phyloP scores from a whole-genome alignment of 2,888 invertebrate species.

The Hoplodrina ambigua region DNA sequence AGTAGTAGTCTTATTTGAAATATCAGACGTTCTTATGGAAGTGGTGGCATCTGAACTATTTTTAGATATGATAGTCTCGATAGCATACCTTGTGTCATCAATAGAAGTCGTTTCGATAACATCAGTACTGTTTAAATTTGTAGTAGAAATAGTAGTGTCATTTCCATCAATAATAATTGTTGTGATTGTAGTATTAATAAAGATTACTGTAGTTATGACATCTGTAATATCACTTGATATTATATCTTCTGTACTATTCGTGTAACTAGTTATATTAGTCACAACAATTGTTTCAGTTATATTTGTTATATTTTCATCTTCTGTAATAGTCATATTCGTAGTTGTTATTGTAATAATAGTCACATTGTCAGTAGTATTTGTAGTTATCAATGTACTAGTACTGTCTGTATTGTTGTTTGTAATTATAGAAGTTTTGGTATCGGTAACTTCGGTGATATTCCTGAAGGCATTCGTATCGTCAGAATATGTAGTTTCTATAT shows the following conservation, averaged over 20 bases:
- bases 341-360: slow-evolving; percentile 48
- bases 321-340: slow-evolving; percentile 48
- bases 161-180: slow-evolving; percentile 47
- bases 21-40: slow-evolving; percentile 13
- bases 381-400: slow-evolving; percentile 23
- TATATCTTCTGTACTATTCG: slow-evolving; percentile 43
- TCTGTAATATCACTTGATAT: slow-evolving; percentile 40
- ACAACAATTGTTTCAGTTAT: slow-evolving; percentile 50
- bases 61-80: slow-evolving; percentile 8
- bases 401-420: slow-evolving; percentile 43
- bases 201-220: slow-evolving; percentile 38
- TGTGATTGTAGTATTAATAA: slow-evolving; percentile 52
- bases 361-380: slow-evolving; percentile 36
- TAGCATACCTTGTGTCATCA: slow-evolving; percentile 33
- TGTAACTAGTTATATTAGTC: slow-evolving; percentile 48
- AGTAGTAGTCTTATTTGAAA: slow-evolving; percentile 40
- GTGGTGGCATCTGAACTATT: slow-evolving; percentile 44
- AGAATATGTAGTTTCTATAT: slow-evolving; percentile 48
- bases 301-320: slow-evolving; percentile 48
- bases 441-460: slow-evolving; percentile 45
- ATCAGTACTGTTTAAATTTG: slow-evolving; percentile 57
- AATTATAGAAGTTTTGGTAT: slow-evolving; percentile 34
- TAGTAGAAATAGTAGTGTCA: slow-evolving; percentile 39
- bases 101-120: slow-evolving; percentile 51
- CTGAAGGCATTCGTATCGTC: slow-evolving; percentile 26